Evolutionary conservation across 2,888 invertebrate species (phyloP).

Genomic region (Cenopis cana): DNA sequence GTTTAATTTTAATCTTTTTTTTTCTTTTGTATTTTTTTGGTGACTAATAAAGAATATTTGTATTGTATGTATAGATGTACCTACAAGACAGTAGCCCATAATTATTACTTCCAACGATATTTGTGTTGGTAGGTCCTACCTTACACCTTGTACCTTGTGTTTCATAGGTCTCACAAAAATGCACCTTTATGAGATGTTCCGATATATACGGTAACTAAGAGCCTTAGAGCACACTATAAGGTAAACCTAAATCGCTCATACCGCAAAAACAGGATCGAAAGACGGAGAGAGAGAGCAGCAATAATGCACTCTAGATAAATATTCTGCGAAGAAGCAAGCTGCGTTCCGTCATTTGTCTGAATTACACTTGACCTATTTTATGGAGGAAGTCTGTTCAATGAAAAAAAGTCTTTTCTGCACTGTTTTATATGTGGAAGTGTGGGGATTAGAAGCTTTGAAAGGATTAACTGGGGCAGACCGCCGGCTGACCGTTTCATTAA

Average conservation of each 20-base stretch:
- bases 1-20: too few relatives aligned
- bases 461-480: constrained; percentile 69
- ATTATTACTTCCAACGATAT: too few relatives aligned
- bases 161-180: too few relatives aligned
- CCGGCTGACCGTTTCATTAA: constrained; percentile 71
- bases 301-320: constrained; percentile 42
- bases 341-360: constrained; percentile 48
- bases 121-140: too few relatives aligned
- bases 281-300: constrained; percentile 22
- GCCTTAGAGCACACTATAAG: too few relatives aligned
- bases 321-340: constrained; percentile 41
- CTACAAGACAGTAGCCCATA: too few relatives aligned
- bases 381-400: constrained; percentile 52
- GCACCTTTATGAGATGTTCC: too few relatives aligned
- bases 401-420: constrained; percentile 54
- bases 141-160: too few relatives aligned
- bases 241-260: constrained; percentile 1
- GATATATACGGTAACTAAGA: too few relatives aligned
- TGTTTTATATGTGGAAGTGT: constrained; percentile 60
- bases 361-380: constrained; percentile 53
- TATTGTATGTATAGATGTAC: too few relatives aligned
- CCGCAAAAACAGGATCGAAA: neutral
- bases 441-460: constrained; percentile 72
- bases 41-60: too few relatives aligned
- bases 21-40: too few relatives aligned